Base-by-base conservation (phyloP, 1,140 invertebrate genomes). In the Drosophila melanogaster region DNA sequence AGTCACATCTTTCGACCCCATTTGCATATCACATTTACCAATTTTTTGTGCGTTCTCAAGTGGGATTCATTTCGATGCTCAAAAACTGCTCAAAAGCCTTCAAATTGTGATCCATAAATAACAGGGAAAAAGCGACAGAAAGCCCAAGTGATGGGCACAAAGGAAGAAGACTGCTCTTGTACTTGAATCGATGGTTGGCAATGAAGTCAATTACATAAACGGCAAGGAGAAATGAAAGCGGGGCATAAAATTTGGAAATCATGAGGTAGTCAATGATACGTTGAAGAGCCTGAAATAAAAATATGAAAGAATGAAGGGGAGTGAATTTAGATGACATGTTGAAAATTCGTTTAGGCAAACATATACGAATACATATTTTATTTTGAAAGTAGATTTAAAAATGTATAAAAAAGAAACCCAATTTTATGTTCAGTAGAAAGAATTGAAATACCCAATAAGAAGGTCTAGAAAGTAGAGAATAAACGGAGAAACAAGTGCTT, bases 201-300 rank as follows among this genome's bases (percentile, higher is more conserved):
- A 76, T 76, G 72, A 76, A 76, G 73, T 76, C 73, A 76, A 76
- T 76, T 76, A 76, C 73, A 76, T 76, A 76, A 76, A 76, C 59
- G 60, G 46, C 35, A 74, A 19, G n/a, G 33, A 51, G 38, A 43
- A 47, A 15, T 17, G 38, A 33, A 30, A 55, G 44, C 26, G 47
- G 44, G 19, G 8, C 37, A 2, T 33, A n/a, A 60, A 41, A 30
- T 40, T 35, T n/a, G 35, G 7, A 15, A 54, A 40, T 38, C 33
- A 46, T 15, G 62, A 67, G 60, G 64, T 47, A 35, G n/a, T 46
- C 43, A 67, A 19, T 19, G 19, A 49, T 51, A 22, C 14, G 26
- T 24, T 26, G 12, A 24, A 41, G 37, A 19, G 26, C 47, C 33
- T 50, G 30, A 4, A 50, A 33, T 33, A 17, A 17, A 50, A 19